phyloP scores from a whole-genome alignment of 1,140 invertebrate genomes.

The Sitophilus oryzae region DNA sequence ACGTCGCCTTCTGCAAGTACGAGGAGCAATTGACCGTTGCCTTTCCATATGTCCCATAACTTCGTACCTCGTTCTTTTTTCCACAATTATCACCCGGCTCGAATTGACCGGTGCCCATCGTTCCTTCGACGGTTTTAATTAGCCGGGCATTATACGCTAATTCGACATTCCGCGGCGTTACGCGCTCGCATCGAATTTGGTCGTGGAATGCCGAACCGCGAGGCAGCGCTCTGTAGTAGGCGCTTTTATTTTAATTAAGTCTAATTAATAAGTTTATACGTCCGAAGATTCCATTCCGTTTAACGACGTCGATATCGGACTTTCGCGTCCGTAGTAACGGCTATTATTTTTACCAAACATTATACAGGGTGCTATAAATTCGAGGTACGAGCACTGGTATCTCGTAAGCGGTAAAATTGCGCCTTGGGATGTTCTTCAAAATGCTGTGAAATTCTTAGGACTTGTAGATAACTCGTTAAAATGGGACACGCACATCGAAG shows the following conservation, averaged over 20 bases:
- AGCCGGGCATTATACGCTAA: conserved; percentile 20
- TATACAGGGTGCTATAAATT: too few relatives aligned
- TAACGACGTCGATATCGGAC: background rate
- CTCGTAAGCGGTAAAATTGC: too few relatives aligned
- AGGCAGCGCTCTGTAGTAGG: conserved; percentile 2
- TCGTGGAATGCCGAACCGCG: conserved; percentile 18
- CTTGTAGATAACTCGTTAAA: too few relatives aligned
- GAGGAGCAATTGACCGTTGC: too few relatives aligned
- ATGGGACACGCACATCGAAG: too few relatives aligned
- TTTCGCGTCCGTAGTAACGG: too few relatives aligned
- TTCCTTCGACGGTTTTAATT: conserved; percentile 10
- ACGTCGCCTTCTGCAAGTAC: too few relatives aligned
- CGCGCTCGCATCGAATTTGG: conserved; percentile 17
- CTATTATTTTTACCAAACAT: too few relatives aligned
- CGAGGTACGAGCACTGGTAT: too few relatives aligned
- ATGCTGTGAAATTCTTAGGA: too few relatives aligned
- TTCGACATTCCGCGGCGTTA: conserved; percentile 19
- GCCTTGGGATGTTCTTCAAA: too few relatives aligned
- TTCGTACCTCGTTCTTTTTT: background rate
- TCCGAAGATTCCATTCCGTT: too few relatives aligned
- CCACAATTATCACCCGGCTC: background rate
- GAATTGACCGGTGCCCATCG: background rate
- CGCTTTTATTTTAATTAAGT: conserved; percentile 12
- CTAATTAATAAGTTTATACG: background rate
- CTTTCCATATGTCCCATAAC: background rate